Evolutionary conservation across 2,113 vertebrate species (phyloP).

Genomic region (Prunella himalayana): DNA sequence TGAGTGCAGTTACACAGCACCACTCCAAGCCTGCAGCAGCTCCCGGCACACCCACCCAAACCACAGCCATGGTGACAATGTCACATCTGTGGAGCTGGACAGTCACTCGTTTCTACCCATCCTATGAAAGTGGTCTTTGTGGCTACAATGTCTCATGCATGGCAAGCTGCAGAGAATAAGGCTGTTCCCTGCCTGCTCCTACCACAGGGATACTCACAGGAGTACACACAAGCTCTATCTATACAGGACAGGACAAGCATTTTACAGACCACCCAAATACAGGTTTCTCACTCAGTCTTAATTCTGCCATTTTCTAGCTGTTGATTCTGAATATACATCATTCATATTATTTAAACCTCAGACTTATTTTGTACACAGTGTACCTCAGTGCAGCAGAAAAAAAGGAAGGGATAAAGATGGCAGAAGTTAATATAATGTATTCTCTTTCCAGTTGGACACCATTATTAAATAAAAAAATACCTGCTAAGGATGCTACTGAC

Average conservation of each 20-base stretch:
- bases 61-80: rapidly evolving
- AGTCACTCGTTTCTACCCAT: background rate
- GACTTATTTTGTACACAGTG: rapidly evolving
- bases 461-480: background rate
- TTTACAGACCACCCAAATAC: background rate
- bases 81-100: background rate
- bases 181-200: background rate
- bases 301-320: background rate
- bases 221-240: background rate
- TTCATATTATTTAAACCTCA: background rate
- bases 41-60: background rate
- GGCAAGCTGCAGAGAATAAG: background rate
- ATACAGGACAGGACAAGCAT: rapidly evolving
- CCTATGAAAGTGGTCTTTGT: background rate
- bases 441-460: background rate
- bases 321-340: background rate
- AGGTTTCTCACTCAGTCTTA: rapidly evolving
- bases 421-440: background rate
- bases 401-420: background rate
- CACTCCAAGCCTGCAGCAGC: too few species aligned
- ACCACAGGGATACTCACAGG: rapidly evolving
- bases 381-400: background rate
- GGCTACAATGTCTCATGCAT: background rate
- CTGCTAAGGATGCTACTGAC: background rate
- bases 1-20: background rate